Percentiles rank a stretch among this genome's conserved stretches.
phyloP scores from a whole-genome alignment of 2,113 vertebrate species.

The Psilopsiagon aurifrons region DNA sequence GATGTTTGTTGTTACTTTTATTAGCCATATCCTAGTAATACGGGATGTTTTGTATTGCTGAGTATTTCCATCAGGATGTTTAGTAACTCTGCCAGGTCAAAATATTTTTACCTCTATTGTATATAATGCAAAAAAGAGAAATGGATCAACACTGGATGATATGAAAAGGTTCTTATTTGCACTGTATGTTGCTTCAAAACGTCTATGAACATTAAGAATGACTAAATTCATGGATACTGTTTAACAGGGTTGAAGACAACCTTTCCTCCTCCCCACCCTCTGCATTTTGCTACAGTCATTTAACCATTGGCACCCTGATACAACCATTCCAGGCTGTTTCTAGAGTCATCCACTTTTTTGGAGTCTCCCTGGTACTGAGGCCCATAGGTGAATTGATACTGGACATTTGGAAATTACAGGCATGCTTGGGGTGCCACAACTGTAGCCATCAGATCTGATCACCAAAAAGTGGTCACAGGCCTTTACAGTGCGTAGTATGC shows the following conservation, averaged over 20 bases:
- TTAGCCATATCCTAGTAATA: not conserved
- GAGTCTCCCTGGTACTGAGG: rapidly evolving
- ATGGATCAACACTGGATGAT: not conserved
- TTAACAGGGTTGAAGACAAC: not conserved
- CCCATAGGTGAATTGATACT: not conserved
- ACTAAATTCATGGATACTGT: not conserved
- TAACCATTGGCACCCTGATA: not conserved
- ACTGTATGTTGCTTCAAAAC: not conserved
- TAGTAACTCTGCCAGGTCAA: not conserved
- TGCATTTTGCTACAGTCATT: slow-evolving; percentile 19
- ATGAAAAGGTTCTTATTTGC: not conserved
- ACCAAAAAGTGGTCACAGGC: not conserved
- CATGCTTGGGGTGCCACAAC: not conserved
- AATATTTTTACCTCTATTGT: not conserved
- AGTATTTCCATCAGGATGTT: not conserved
- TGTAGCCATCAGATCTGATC: not conserved
- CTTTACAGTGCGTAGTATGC: not conserved
- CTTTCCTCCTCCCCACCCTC: not conserved
- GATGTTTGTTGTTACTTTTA: not conserved
- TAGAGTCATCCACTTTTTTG: not conserved
- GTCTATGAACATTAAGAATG: not conserved
- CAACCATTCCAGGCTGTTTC: not conserved
- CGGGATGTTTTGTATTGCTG: not conserved
- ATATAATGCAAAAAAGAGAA: not conserved
- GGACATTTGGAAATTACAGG: not conserved